Conservation (phyloP, 1,140 invertebrate species). For the Cotesia typhae region DNA sequence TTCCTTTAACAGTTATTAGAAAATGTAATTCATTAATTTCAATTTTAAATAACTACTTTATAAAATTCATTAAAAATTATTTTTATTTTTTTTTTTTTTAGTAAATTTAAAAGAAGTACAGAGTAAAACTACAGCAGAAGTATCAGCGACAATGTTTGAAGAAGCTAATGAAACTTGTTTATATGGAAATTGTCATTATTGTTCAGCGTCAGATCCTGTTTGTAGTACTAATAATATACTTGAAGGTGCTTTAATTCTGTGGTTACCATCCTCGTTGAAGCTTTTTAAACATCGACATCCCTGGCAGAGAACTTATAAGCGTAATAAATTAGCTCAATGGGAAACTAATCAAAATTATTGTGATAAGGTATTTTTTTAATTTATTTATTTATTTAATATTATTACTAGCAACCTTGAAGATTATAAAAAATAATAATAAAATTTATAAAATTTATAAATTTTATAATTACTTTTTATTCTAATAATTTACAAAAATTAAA, state of each 20-base stretch:
- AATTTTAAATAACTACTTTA: neutral
- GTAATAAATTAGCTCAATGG: slow-evolving; percentile 80
- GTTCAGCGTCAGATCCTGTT: slow-evolving; percentile 81
- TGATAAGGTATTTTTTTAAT: slow-evolving; percentile 67
- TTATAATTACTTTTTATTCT: too few relatives aligned
- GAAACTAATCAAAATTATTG: slow-evolving; percentile 83
- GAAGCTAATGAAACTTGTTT: slow-evolving; percentile 73
- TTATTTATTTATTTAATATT: slow-evolving; percentile 4
- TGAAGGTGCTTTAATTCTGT: slow-evolving; percentile 87
- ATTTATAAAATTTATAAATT: neutral
- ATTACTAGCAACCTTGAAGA: neutral
- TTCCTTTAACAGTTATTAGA: slow-evolving; percentile 81
- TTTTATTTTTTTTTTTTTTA: slow-evolving; percentile 36
- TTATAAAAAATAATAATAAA: too few relatives aligned
- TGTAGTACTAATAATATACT: slow-evolving; percentile 77
- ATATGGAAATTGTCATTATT: slow-evolving; percentile 91
- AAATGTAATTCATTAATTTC: slow-evolving; percentile 55
- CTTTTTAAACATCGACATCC: slow-evolving; percentile 78
- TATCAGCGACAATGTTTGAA: slow-evolving; percentile 71
- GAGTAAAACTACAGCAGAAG: slow-evolving; percentile 72
- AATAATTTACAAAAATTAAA: too few relatives aligned
- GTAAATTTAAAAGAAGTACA: slow-evolving; percentile 82
- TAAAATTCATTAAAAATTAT: slow-evolving; percentile 13
- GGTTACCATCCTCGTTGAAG: slow-evolving; percentile 77
- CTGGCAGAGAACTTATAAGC: slow-evolving; percentile 88